Evolutionary conservation across 2,888 invertebrate species (phyloP).

Genomic region (Ormyrus labotus): DNA sequence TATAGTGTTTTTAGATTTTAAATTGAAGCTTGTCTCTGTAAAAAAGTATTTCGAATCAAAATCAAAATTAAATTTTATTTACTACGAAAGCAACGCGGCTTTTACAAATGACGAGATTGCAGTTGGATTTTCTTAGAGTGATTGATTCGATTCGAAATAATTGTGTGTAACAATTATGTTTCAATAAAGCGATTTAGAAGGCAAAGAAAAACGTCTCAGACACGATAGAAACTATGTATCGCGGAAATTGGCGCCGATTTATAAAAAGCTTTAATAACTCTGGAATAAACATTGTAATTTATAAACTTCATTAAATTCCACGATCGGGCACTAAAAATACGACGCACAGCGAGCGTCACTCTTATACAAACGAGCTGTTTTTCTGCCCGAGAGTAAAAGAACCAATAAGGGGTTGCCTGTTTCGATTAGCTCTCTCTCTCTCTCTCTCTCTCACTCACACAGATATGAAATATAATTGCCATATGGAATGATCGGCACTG

Average conservation of each 20-base stretch:
- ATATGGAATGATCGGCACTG: constrained; percentile 11
- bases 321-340: constrained; percentile 27
- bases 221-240: no score
- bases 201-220: neutral
- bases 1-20: no score
- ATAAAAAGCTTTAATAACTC: constrained; percentile 25
- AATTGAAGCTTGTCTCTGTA: neutral
- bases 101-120: no score
- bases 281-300: constrained; percentile 18
- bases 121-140: no score
- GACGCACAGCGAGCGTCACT: neutral
- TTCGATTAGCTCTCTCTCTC: neutral
- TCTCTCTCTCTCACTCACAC: neutral
- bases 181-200: no score
- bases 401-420: constrained; percentile 26
- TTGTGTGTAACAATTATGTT: no score
- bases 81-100: no score
- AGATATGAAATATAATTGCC: constrained; percentile 20
- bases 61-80: no score
- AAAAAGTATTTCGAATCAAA: no score
- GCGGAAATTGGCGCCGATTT: neutral
- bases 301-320: constrained; percentile 17
- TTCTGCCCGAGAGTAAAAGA: neutral
- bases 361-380: constrained; percentile 19
- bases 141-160: no score